These are phyloP conservation scores for Sebastes minor DNA, from an alignment of 2,797 vertebrate genomes.

Conservation along the genomic window DNA sequence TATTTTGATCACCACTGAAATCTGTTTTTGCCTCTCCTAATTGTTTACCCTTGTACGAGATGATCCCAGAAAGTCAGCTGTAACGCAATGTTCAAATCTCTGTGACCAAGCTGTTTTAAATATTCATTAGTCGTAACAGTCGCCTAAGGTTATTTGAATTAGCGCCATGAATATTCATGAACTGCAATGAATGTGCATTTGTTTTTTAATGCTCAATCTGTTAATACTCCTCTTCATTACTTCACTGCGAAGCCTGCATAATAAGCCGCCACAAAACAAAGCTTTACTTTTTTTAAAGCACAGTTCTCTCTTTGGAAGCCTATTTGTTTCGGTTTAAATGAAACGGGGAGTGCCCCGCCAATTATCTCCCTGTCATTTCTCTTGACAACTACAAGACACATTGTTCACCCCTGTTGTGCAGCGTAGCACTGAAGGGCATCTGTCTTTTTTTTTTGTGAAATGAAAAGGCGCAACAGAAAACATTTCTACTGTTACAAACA, in stretches of 20 bases:
- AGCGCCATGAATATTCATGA: slow-evolving; percentile 93
- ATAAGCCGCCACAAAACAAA: slow-evolving; percentile 74
- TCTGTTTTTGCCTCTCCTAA: slow-evolving; percentile 78
- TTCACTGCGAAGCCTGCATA: slow-evolving; percentile 60
- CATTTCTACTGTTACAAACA: slow-evolving; percentile 74
- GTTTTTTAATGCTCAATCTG: slow-evolving; percentile 86
- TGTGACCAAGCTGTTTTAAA: slow-evolving; percentile 92
- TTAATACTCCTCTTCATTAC: slow-evolving; percentile 78
- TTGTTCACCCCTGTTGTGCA: slow-evolving; percentile 67
- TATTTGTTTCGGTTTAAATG: slow-evolving; percentile 68
- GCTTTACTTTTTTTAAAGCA: slow-evolving; percentile 65
- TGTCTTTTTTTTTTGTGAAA: slow-evolving; percentile 68
- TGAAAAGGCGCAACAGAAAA: slow-evolving; percentile 73
- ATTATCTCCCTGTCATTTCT: slow-evolving; percentile 78
- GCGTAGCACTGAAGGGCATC: slow-evolving; percentile 74
- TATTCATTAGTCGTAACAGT: slow-evolving; percentile 93
- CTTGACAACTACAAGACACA: slow-evolving; percentile 76
- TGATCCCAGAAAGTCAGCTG: slow-evolving; percentile 87
- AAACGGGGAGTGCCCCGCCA: slow-evolving; percentile 69
- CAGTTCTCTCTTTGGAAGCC: slow-evolving; percentile 53
- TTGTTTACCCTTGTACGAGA: slow-evolving; percentile 90
- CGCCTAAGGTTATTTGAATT: slow-evolving; percentile 96
- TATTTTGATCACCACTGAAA: slow-evolving; percentile 66
- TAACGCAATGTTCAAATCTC: slow-evolving; percentile 89
- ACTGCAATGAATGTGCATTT: slow-evolving; percentile 88